Evolutionary conservation across 2,113 vertebrate species (phyloP), one percentile per base, ranked within the genome.

Genomic region (Ondatra zibethicus): DNA sequence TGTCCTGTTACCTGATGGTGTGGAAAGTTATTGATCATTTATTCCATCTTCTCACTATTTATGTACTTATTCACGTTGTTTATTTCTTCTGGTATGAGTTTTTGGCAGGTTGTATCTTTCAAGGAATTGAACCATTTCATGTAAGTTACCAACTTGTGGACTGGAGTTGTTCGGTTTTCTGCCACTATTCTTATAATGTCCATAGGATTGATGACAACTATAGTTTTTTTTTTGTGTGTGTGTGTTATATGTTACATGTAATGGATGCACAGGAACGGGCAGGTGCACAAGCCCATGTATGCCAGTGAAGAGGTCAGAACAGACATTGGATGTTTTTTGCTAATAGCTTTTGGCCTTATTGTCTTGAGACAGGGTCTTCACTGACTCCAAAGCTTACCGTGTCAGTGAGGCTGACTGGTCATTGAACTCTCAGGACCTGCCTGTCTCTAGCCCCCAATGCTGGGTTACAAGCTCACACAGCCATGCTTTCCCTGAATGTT

Each of bases 71-170:
- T 92, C 36, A 91, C 13, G 66, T 80, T 47, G 5, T 52, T 88
- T 72, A 82, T 88, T 84, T 95, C 21, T 68, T 89, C 42, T 87
- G 85, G 27, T 63, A 3, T 95, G 31, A 78, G 13, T 92, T 92
- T 92, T 84, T 89, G 52, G 68, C 9, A 80, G 4, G 78, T 78
- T 81, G 7, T 58, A 3, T 80, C 63, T 90, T 90, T 96, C 7
- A 65, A 96, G 68, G 13, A 92, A 75, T 88, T 84, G 50, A 29
- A 75, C 17, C 42, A 47, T 85, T 52, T 95, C 5, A 80, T 92
- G 66, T 66, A 78, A 58, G 4, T 72, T 92, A 80, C 70, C 16
- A 89, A 90, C 63, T 47, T 47, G n/a, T 90, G 55, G 80, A 5
- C 8, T 45, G 96, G 63, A 88, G n/a, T 55, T 89, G 29, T 87